These are phyloP conservation scores for Sturnira hondurensis DNA, from an alignment of 2,113 vertebrate species.

Conservation along the genomic window DNA sequence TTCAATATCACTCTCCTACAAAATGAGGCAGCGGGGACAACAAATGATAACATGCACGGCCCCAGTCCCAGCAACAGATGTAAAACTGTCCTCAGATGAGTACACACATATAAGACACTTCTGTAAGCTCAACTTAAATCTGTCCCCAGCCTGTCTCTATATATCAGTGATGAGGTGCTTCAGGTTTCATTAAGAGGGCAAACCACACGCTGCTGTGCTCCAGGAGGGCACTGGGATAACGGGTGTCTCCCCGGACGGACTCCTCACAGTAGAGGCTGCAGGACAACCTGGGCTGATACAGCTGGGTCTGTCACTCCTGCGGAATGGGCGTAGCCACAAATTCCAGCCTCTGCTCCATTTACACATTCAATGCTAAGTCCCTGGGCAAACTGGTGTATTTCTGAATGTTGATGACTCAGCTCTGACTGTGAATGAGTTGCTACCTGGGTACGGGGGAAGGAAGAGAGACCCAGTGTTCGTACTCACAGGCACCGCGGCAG, in stretches of 20 bases:
- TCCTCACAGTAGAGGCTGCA: not conserved
- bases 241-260: not conserved
- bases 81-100: not conserved
- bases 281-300: not conserved
- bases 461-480: not conserved
- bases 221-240: not conserved
- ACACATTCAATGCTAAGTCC: not conserved
- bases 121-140: not conserved
- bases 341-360: not conserved
- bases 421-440: not conserved
- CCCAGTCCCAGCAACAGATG: not conserved
- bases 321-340: accelerated
- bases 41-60: not conserved
- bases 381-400: not conserved
- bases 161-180: not conserved
- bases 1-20: not conserved
- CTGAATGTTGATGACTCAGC: not conserved
- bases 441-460: not conserved
- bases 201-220: not conserved
- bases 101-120: not conserved
- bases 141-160: not conserved
- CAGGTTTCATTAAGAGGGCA: constrained; percentile 3
- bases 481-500: not conserved
- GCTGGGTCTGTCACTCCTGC: not conserved
- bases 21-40: not conserved